phyloP scores from a whole-genome alignment of 2,888 invertebrate species.

The Arenicola marina region DNA sequence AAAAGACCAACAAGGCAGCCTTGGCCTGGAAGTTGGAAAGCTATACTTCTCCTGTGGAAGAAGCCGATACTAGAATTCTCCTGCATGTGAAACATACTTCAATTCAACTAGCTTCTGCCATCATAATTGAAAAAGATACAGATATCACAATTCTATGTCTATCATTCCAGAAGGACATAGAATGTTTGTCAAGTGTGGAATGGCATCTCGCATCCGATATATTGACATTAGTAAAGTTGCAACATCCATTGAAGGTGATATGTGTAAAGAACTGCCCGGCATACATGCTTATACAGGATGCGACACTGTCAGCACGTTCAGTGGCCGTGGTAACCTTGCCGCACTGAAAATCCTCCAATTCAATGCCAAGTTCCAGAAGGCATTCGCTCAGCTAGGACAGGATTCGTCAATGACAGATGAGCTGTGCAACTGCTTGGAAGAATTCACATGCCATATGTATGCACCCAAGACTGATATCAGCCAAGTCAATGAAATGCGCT shows the following conservation, averaged over 20 bases:
- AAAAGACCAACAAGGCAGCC: slow-evolving; percentile 2
- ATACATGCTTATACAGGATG: slow-evolving; percentile 3
- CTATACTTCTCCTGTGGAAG: background rate
- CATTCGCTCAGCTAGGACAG: background rate
- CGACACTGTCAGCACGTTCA: background rate
- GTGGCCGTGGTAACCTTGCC: background rate
- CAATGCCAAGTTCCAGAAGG: slow-evolving; percentile 1
- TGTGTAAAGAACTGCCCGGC: background rate
- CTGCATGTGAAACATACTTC: background rate
- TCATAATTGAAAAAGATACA: background rate
- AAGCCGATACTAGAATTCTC: background rate
- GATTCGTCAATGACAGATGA: background rate
- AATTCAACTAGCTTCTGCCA: background rate
- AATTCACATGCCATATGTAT: slow-evolving; percentile 5
- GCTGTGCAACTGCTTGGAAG: background rate
- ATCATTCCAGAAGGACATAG: background rate
- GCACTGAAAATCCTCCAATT: background rate
- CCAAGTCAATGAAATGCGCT: slow-evolving; percentile 21
- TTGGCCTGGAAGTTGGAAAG: slow-evolving; percentile 2
- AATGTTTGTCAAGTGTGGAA: slow-evolving; percentile 3
- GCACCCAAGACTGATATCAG: background rate
- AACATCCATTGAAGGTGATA: background rate
- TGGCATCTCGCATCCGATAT: background rate
- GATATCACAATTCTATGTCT: background rate
- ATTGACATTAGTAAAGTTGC: background rate